phyloP scores from a whole-genome alignment of 2,888 invertebrate species.

The Xiphydria camelus region DNA sequence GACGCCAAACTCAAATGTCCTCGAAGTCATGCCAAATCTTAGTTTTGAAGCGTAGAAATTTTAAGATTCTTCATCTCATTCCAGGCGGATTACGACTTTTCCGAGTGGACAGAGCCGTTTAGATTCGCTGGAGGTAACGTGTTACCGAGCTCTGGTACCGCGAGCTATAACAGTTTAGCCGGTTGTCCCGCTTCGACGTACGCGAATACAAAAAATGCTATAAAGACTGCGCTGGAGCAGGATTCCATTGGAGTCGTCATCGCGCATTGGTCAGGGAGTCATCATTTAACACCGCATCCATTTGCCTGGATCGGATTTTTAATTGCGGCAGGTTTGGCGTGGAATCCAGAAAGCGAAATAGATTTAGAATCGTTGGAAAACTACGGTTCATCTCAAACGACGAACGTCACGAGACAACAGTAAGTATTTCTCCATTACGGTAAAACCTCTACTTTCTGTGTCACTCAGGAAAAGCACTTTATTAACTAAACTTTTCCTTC shows the following conservation, averaged over 20 bases:
- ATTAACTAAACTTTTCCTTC: not conserved
- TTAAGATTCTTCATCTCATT: slow-evolving; percentile 8
- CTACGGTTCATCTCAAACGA: slow-evolving; percentile 42
- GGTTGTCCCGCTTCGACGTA: slow-evolving; percentile 66
- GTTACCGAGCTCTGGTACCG: slow-evolving; percentile 63
- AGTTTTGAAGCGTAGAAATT: too few species aligned
- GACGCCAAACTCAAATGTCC: too few species aligned
- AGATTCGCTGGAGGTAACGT: slow-evolving; percentile 59
- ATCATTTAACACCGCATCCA: slow-evolving; percentile 63
- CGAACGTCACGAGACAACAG: slow-evolving; percentile 32
- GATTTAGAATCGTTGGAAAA: slow-evolving; percentile 43
- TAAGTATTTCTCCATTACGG: too few species aligned
- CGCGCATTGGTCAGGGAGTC: slow-evolving; percentile 65
- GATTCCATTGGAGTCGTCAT: slow-evolving; percentile 61
- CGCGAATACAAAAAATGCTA: slow-evolving; percentile 62
- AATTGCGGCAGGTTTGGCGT: slow-evolving; percentile 62
- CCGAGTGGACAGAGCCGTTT: slow-evolving; percentile 59
- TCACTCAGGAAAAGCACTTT: not conserved
- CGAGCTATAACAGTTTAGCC: slow-evolving; percentile 65
- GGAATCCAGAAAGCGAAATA: slow-evolving; percentile 61
- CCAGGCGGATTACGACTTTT: slow-evolving; percentile 63
- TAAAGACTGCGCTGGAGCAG: slow-evolving; percentile 60
- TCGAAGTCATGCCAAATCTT: too few species aligned
- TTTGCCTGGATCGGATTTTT: slow-evolving; percentile 66
- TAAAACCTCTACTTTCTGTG: too few species aligned